Conservation (phyloP, 1,140 invertebrate genomes). For the Pseudomyrmex gracilis region DNA sequence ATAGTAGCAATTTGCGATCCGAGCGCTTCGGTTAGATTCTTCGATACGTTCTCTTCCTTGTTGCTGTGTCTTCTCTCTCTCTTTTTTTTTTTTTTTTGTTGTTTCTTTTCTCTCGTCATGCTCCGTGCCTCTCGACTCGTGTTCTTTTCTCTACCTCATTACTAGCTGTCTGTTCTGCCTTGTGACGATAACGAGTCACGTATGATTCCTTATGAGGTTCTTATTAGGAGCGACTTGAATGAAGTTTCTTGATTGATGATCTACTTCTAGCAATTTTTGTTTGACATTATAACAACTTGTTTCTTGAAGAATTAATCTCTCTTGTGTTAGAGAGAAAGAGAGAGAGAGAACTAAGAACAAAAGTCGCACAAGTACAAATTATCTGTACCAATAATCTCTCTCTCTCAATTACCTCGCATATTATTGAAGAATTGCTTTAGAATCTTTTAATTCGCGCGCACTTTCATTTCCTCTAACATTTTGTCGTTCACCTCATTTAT, state of each 20-base stretch:
- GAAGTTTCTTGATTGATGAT: conserved; percentile 6
- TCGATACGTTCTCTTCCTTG: conserved; percentile 38
- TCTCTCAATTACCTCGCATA: not conserved
- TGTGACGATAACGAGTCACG: conserved; percentile 16
- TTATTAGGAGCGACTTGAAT: conserved; percentile 18
- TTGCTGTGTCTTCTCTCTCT: not conserved
- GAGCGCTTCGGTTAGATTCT: conserved; percentile 47
- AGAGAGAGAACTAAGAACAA: too few relatives aligned
- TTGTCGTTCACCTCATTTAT: not conserved
- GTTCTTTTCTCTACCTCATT: not conserved
- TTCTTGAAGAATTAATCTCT: not conserved
- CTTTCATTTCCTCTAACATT: not conserved
- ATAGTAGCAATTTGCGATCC: conserved; percentile 58
- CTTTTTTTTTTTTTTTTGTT: conserved; percentile 44
- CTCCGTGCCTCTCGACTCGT: not conserved
- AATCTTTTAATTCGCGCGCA: not conserved
- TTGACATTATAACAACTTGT: conserved; percentile 1
- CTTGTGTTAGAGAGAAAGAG: too few relatives aligned
- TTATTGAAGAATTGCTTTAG: not conserved
- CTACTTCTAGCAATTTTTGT: not conserved
- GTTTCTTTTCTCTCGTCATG: not conserved
- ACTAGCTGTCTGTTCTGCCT: conserved; percentile 4
- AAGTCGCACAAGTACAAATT: too few relatives aligned
- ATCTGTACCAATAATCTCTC: too few relatives aligned
- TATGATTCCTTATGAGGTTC: conserved; percentile 1